A percentile compares a stretch with the other conserved stretches of the same genome.
Evolutionary conservation across 2,888 invertebrate genomes (phyloP).

Genomic region (Ctenicera cuprea): DNA sequence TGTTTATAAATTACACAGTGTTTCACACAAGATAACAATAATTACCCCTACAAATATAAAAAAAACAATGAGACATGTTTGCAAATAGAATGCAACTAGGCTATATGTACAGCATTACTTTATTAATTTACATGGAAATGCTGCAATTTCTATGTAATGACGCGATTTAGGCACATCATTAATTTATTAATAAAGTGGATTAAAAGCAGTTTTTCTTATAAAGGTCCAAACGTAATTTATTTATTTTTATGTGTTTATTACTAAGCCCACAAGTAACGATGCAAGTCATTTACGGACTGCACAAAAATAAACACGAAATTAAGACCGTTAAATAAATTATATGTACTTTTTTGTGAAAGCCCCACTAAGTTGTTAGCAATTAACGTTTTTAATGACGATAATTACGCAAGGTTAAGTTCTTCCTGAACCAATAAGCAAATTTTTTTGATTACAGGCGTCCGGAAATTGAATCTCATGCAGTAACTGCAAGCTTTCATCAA

Average conservation of each 20-base stretch:
- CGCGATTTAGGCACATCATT: neutral
- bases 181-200: conserved; percentile 3
- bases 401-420: neutral
- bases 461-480: conserved; percentile 41
- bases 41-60: neutral
- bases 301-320: too few relatives aligned
- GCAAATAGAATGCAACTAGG: neutral
- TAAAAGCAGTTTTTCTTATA: neutral
- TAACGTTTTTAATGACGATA: too few relatives aligned
- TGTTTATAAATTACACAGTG: neutral
- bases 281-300: too few relatives aligned
- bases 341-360: too few relatives aligned
- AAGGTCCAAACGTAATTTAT: neutral
- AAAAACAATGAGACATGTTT: neutral
- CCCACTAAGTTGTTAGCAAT: too few relatives aligned
- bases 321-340: too few relatives aligned
- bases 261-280: too few relatives aligned
- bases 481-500: conserved; percentile 41
- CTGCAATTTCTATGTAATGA: conserved; percentile 1
- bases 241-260: neutral
- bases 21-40: conserved; percentile 13
- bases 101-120: neutral
- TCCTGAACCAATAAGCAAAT: conserved; percentile 20
- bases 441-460: conserved; percentile 32
- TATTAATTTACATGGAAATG: conserved; percentile 21